A percentile compares a stretch with the other conserved stretches of the same genome.
Conservation (phyloP, 2,797 vertebrate species). For the Acanthurus lineatus region DNA sequence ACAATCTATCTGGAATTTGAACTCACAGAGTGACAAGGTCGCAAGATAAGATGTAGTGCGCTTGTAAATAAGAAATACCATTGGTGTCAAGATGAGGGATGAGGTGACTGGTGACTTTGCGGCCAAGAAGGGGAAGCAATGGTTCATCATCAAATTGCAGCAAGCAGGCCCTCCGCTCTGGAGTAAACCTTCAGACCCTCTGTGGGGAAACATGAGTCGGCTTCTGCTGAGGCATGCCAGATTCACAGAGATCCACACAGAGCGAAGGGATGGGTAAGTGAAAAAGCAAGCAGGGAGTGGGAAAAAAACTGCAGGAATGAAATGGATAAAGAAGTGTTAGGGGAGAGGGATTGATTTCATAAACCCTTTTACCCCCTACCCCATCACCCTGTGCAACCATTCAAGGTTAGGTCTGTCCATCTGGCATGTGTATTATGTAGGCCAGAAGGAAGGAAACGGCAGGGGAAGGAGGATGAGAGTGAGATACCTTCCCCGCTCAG, state of each 20-base stretch:
- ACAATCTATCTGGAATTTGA: slow-evolving; percentile 80
- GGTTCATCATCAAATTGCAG: slow-evolving; percentile 69
- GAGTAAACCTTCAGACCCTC: slow-evolving; percentile 53
- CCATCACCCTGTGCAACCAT: slow-evolving; percentile 71
- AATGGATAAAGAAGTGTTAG: slow-evolving; percentile 60
- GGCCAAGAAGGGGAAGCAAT: slow-evolving; percentile 57
- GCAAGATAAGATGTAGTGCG: slow-evolving; percentile 71
- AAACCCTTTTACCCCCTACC: slow-evolving; percentile 69
- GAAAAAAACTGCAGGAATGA: slow-evolving; percentile 49
- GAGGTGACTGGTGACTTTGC: slow-evolving; percentile 63
- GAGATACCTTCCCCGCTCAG: slow-evolving; percentile 79
- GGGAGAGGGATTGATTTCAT: slow-evolving; percentile 72
- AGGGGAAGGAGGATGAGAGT: slow-evolving; percentile 78
- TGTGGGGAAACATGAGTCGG: slow-evolving; percentile 57
- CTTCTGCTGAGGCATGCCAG: slow-evolving; percentile 60
- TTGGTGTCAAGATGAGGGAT: slow-evolving; percentile 73
- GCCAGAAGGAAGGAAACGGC: slow-evolving; percentile 80
- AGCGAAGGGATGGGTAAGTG: slow-evolving; percentile 46
- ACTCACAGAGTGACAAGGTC: slow-evolving; percentile 74
- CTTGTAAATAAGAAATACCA: slow-evolving; percentile 76
- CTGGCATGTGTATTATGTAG: slow-evolving; percentile 79
- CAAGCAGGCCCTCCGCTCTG: slow-evolving; percentile 49
- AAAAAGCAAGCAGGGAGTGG: slow-evolving; percentile 52
- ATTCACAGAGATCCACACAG: slow-evolving; percentile 64
- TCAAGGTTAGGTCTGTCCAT: slow-evolving; percentile 70